Evolutionary conservation across 2,113 vertebrate genomes (phyloP).

Genomic region (Fregata magnificens): DNA sequence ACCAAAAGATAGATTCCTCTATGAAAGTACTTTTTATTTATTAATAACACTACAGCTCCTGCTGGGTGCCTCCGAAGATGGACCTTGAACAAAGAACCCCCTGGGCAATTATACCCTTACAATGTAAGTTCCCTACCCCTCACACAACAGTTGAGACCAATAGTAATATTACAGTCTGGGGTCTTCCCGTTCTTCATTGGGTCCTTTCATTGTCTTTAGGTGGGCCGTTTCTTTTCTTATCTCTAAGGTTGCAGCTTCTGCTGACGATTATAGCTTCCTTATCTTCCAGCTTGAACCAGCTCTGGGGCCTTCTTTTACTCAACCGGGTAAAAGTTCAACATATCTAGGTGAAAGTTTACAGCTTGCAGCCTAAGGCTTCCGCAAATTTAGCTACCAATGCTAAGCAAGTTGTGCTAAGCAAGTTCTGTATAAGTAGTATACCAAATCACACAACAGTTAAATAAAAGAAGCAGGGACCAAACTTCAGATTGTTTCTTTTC

Average conservation of each 20-base stretch:
- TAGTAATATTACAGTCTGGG: not conserved
- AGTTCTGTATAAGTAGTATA: not conserved
- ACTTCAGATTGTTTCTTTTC: not conserved
- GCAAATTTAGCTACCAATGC: not conserved
- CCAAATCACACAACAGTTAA: not conserved
- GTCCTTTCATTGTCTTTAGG: not conserved
- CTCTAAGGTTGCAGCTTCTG: not conserved
- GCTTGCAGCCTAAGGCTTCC: not conserved
- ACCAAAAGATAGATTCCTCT: not conserved
- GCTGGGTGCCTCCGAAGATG: not conserved
- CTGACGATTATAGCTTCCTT: not conserved
- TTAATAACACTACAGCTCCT: not conserved
- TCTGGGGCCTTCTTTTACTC: not conserved
- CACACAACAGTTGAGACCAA: accelerated
- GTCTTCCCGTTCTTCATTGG: not conserved
- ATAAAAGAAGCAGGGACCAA: not conserved
- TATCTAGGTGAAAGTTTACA: not conserved
- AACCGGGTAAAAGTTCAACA: not conserved
- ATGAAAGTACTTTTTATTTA: not conserved
- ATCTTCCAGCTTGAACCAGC: not conserved
- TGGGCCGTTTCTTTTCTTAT: not conserved
- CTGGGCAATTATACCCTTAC: not conserved
- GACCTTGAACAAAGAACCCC: not conserved
- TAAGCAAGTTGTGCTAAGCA: not conserved
- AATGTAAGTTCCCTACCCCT: not conserved